Evolutionary conservation across 2,888 invertebrate genomes (phyloP).

Genomic region (Ctena decussata): DNA sequence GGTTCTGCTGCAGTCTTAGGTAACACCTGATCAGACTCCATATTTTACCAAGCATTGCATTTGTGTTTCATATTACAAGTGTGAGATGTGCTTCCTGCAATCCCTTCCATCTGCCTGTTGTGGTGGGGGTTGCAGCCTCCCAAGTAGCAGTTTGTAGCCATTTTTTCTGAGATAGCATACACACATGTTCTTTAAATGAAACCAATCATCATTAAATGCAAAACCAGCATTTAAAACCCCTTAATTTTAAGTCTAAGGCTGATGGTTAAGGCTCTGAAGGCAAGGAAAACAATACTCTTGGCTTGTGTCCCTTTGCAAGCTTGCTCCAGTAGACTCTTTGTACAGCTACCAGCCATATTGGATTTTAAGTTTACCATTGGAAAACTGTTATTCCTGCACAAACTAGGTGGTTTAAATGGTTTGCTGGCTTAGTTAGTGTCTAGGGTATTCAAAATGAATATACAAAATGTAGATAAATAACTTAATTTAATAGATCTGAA

Average conservation of each 20-base stretch:
- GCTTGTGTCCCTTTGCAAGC: slow-evolving; percentile 6
- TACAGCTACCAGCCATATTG: neutral
- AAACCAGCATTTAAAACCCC: neutral
- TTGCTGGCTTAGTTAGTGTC: too few relatives aligned
- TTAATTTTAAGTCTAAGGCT: neutral
- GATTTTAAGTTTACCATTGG: neutral
- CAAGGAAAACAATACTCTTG: neutral
- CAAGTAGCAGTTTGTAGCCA: neutral
- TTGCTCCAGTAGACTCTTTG: slow-evolving; percentile 1
- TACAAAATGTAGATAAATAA: too few relatives aligned
- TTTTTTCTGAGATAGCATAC: neutral
- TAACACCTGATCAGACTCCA: neutral
- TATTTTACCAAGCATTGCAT: neutral
- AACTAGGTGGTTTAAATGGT: too few relatives aligned
- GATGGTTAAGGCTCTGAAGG: neutral
- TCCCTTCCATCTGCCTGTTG: neutral
- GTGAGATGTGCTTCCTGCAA: neutral
- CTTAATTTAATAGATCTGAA: too few relatives aligned
- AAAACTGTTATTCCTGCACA: neutral
- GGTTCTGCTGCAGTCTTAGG: neutral
- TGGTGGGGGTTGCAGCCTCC: neutral
- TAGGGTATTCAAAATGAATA: too few relatives aligned
- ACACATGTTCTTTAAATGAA: neutral
- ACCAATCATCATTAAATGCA: neutral
- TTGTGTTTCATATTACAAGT: neutral